A percentile compares a stretch with the other conserved stretches of the same genome.
Conservation (phyloP, 2,888 invertebrate species). For the Hydroisotoma schaefferi region DNA sequence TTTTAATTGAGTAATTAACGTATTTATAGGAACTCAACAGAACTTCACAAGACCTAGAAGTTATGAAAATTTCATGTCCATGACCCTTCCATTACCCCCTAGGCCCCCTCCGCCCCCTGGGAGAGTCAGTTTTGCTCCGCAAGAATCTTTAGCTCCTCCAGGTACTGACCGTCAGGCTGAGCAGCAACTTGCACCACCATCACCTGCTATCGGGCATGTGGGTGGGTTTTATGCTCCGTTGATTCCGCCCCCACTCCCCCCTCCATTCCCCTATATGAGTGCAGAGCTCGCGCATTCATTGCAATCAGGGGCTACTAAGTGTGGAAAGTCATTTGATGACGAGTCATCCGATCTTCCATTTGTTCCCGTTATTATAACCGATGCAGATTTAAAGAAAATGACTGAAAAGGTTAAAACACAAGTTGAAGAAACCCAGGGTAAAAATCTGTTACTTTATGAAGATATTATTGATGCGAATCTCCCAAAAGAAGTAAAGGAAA, state of each 20-base stretch:
- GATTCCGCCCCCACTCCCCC: slow-evolving; percentile 39
- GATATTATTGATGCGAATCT: slow-evolving; percentile 30
- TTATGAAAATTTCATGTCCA: too few species aligned
- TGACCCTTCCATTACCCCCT: slow-evolving; percentile 4
- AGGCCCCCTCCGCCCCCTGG: neutral
- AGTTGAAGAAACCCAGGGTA: slow-evolving; percentile 20
- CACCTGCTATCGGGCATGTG: neutral
- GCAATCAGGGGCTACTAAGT: slow-evolving; percentile 5
- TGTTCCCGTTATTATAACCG: slow-evolving; percentile 29
- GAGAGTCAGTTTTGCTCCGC: neutral
- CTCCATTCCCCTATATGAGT: slow-evolving; percentile 41
- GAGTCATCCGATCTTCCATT: slow-evolving; percentile 31
- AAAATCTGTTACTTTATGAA: slow-evolving; percentile 26
- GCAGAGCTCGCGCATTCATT: slow-evolving; percentile 15
- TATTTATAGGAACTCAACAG: too few species aligned
- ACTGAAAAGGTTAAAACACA: slow-evolving; percentile 31
- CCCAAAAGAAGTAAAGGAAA: slow-evolving; percentile 34
- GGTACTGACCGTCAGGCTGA: neutral
- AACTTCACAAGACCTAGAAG: too few species aligned
- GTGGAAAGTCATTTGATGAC: slow-evolving; percentile 16
- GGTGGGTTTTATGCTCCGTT: slow-evolving; percentile 12
- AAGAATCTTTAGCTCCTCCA: neutral
- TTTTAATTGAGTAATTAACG: too few species aligned
- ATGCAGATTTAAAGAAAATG: slow-evolving; percentile 31
- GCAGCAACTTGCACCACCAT: neutral